Conservation (phyloP, 2,113 vertebrate genomes). For the Malurus alboscapulatus region DNA sequence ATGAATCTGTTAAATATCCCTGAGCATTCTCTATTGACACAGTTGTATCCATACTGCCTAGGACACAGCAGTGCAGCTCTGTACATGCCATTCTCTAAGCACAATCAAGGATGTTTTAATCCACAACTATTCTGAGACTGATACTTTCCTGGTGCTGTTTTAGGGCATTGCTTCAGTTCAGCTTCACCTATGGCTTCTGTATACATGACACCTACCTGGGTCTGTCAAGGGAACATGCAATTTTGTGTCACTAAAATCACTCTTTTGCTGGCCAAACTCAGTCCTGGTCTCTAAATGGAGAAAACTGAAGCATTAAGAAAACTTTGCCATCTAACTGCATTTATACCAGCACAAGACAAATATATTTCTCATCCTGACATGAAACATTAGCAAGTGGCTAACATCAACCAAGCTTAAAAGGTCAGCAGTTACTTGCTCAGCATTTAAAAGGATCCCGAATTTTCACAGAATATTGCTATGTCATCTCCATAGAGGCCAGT, state of each 20-base stretch:
- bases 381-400: neutral
- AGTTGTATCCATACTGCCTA: neutral
- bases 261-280: neutral
- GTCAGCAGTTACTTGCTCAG: neutral
- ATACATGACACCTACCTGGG: neutral
- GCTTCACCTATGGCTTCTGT: neutral
- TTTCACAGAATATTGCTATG: neutral
- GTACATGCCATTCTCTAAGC: neutral
- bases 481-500: neutral
- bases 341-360: neutral
- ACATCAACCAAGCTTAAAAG: neutral
- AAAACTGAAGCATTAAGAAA: neutral
- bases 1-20: neutral
- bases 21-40: neutral
- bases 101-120: neutral
- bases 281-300: neutral
- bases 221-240: neutral
- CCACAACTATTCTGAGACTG: accelerated
- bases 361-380: neutral
- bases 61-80: neutral
- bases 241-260: neutral
- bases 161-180: neutral
- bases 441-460: neutral
- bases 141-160: neutral
- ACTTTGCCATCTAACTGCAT: neutral